Base-by-base conservation (phyloP, 1,140 invertebrate species). In the Antheraea pernyi region DNA sequence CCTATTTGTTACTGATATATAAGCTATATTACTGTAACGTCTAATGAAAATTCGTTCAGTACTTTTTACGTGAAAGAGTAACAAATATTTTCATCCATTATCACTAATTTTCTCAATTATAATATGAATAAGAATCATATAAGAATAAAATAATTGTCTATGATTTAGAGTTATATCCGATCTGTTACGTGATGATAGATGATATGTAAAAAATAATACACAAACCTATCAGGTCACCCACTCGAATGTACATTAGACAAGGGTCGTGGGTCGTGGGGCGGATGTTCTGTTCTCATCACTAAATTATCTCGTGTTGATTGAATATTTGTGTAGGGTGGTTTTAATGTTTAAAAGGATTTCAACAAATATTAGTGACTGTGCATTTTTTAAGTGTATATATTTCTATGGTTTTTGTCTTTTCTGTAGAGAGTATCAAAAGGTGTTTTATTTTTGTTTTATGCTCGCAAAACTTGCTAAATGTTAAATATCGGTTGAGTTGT, bases 231-330 rank as follows among this genome's bases (percentile, higher is more conserved):
- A 30, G 60, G 19, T 22, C 36, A 36, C 60, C 9, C 19, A 61
- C 46, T 53, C 46, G 46, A 13, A 74, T 77, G 69, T 81, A 79
- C 75, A 76, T 81, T 79, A 76, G 75, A 74, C 68, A 53, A 71
- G 70, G 75, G 76, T 0, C 46, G 68, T 74, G 67, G 68, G 65
- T 53, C 46, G 71, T 68, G 61, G 65, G 74, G 75, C 78, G 75
- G 78, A 82, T 82, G 80, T 74, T 70, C 67, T 63, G 39, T 65
- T 69, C 72, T 46, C 64, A 64, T 42, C 68, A 72, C 65, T 68
- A 66, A 72, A 73, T 78, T 77, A 80, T 81, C 75, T 76, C 48
- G 65, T 69, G 69, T 60, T 77, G 81, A 78, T 83, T 78, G 73
- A 79, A 76, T 65, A 42, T 79, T 70, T 71, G 30, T 62, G 75